Evolutionary conservation across 2,888 invertebrate genomes (phyloP).

Genomic region (Zaprionus obscuricornis): DNA sequence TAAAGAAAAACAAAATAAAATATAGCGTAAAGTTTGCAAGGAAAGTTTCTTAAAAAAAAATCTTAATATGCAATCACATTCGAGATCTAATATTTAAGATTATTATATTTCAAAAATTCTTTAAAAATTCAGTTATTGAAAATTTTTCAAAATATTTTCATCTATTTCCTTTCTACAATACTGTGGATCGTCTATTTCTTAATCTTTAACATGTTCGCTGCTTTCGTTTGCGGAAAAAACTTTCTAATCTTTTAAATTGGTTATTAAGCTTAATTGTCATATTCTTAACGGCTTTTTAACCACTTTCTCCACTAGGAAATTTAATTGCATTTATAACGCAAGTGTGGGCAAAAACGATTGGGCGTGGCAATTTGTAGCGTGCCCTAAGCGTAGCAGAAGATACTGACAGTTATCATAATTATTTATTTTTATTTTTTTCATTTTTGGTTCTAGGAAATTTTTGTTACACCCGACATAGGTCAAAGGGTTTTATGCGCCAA

Average conservation of each 20-base stretch:
- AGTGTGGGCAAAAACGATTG: conserved; percentile 12
- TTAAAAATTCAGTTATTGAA: too few species aligned
- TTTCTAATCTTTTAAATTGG: conserved; percentile 15
- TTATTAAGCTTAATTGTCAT: conserved; percentile 46
- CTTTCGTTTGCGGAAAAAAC: too few species aligned
- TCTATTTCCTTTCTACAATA: too few species aligned
- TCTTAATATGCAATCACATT: too few species aligned
- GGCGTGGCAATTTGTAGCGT: conserved; percentile 43
- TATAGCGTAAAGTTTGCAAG: neutral
- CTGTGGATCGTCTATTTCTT: too few species aligned
- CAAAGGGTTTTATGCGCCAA: conserved; percentile 74
- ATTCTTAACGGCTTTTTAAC: conserved; percentile 24
- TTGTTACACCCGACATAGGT: conserved; percentile 26
- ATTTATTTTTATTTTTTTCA: conserved; percentile 56
- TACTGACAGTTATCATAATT: conserved; percentile 75
- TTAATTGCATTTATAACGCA: conserved; percentile 42
- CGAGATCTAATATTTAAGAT: too few species aligned
- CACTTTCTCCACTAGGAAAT: conserved; percentile 1
- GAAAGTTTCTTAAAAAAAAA: too few species aligned
- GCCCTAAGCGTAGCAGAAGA: conserved; percentile 31
- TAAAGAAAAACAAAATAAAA: conserved; percentile 2
- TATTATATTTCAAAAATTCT: too few species aligned
- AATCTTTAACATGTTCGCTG: too few species aligned
- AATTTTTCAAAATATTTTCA: too few species aligned
- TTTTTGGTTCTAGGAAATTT: conserved; percentile 10